Evolutionary conservation across 2,888 invertebrate genomes (phyloP).

Genomic region (Chymomyza fuscimana): DNA sequence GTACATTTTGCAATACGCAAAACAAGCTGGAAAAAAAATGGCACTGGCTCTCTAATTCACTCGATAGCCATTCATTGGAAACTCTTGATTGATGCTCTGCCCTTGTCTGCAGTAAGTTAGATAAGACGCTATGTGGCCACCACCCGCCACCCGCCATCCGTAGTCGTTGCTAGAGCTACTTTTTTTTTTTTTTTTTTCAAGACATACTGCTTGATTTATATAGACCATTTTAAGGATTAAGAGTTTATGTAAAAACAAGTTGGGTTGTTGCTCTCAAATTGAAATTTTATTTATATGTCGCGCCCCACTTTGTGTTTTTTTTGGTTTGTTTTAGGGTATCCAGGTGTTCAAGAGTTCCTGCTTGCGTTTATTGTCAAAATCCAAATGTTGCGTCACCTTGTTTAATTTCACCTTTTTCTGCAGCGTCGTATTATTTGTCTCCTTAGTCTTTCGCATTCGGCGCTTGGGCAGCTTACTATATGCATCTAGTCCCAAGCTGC

Average conservation of each 20-base stretch:
- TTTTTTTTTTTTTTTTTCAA: too few relatives aligned
- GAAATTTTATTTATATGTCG: too few relatives aligned
- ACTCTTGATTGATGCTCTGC: conserved; percentile 76
- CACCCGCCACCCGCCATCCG: too few relatives aligned
- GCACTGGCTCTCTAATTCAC: conserved; percentile 69
- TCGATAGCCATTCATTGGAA: conserved; percentile 77
- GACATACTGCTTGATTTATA: neutral
- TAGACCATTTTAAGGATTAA: neutral
- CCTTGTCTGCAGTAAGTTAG: conserved; percentile 68
- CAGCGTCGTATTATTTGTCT: too few relatives aligned
- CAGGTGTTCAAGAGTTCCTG: neutral
- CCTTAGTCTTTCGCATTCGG: too few relatives aligned
- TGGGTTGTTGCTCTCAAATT: too few relatives aligned
- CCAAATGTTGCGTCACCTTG: too few relatives aligned
- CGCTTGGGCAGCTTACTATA: too few relatives aligned
- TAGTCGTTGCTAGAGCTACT: too few relatives aligned
- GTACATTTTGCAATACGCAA: conserved; percentile 29
- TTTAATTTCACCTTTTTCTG: too few relatives aligned
- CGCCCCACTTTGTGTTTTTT: neutral
- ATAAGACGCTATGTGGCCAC: conserved; percentile 58
- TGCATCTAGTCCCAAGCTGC: too few relatives aligned
- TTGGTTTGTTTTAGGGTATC: neutral
- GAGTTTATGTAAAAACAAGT: too few relatives aligned
- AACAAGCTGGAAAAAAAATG: conserved; percentile 41
- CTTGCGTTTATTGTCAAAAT: neutral